Evolutionary conservation across 2,888 invertebrate species (phyloP), one percentile per base, ranked within the genome.

Genomic region (Piscicola geometra): DNA sequence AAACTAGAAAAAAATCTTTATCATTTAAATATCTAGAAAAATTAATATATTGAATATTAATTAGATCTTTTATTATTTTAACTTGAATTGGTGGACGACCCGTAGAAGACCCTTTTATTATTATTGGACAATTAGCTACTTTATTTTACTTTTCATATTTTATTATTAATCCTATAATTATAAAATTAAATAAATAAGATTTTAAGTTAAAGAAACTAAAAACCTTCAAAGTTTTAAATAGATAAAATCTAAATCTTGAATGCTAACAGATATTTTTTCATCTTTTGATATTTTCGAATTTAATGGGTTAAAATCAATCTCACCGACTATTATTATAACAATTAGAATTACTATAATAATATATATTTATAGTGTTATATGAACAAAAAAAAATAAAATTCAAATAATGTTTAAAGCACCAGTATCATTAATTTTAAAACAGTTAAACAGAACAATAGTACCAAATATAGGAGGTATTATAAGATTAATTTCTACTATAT

Each of bases 1-100:
- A 21, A 86, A 87, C 80, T 85, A 86, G 83, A 88, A 88, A 86
- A 88, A 88, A 86, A 28, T 75, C 78, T 30, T 41, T 71, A 12
- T 36, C 41, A 87, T 90, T 90, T 83, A 90, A 90, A 9, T 89
- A 82, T 0, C 1, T 83, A 0, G 82, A 81, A 15, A 83, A 86
- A 83, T 21, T 84, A n/a, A 9, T 83, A 52, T 87, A 85, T 79
- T 91, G 90, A 89, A 79, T 78, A 36, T 87, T 90, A 85, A 71
- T 89, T 73, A 80, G 81, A 25, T 88, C 86, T 80, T 85, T 90
- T 82, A 85, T 90, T 79, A 80, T 91, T 83, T 83, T 91, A 87
- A 91, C 90, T 12, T 91, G 90, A 89, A 89, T 90, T 86, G 91
- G 91, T 79, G 89, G 89, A 0, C 88, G 89, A 73, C 89, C 90